Conservation (phyloP, 53 echinoderm and acorn worm species). For the Glandiceps talaboti region DNA sequence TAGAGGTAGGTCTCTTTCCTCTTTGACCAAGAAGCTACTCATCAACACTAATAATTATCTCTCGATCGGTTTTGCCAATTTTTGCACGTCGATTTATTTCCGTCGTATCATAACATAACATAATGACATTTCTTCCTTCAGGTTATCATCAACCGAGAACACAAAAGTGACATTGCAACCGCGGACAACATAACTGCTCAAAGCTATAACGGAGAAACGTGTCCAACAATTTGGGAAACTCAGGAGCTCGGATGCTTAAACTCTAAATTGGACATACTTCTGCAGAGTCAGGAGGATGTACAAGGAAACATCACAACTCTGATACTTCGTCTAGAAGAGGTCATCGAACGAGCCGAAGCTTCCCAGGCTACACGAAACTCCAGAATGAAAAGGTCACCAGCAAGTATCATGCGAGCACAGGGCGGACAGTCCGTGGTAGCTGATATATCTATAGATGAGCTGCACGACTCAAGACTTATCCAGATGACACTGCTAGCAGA, state of each 20-base stretch:
- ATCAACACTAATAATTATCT: too few species aligned
- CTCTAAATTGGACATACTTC: background rate
- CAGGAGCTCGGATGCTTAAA: background rate
- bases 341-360: background rate
- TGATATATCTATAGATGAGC: background rate
- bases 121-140: too few species aligned
- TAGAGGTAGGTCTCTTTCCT: background rate
- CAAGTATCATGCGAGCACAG: background rate
- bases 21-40: too few species aligned
- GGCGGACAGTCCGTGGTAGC: background rate
- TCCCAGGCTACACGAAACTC: background rate
- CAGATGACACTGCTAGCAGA: background rate
- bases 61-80: too few species aligned
- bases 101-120: too few species aligned
- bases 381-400: background rate
- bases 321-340: background rate
- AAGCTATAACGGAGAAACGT: background rate
- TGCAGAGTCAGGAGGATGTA: background rate
- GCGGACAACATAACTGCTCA: too few species aligned
- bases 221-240: background rate
- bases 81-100: too few species aligned
- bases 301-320: background rate
- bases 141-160: too few species aligned
- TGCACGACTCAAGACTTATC: background rate
- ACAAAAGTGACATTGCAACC: too few species aligned